These are phyloP conservation scores for Mesopsocus fuscifrons DNA, from an alignment of 2,888 invertebrate genomes.

Conservation along the genomic window DNA sequence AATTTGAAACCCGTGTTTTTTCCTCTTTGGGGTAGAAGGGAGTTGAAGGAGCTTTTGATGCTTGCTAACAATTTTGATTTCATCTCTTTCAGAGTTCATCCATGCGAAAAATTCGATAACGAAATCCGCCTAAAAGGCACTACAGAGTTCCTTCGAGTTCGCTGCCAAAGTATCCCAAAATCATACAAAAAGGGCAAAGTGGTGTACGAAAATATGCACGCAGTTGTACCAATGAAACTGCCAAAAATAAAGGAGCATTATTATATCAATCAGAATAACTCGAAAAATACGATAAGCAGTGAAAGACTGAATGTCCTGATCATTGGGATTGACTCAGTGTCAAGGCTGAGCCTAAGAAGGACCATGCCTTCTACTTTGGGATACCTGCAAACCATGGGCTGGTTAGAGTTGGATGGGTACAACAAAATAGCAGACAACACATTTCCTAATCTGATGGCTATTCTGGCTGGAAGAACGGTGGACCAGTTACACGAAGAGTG, in stretches of 20 bases:
- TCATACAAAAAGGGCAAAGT: conserved; percentile 18
- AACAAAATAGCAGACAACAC: conserved; percentile 73
- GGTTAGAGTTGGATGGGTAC: conserved; percentile 56
- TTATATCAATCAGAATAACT: conserved; percentile 18
- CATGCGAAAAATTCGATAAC: conserved; percentile 26
- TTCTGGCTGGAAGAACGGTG: conserved; percentile 43
- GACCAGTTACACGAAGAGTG: background rate
- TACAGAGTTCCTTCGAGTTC: conserved; percentile 30
- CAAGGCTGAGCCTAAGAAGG: conserved; percentile 53
- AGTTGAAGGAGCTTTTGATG: too few relatives aligned
- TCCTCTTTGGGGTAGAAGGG: too few relatives aligned
- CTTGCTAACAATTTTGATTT: too few relatives aligned
- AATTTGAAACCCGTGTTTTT: too few relatives aligned
- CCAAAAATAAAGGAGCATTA: conserved; percentile 29
- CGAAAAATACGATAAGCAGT: conserved; percentile 11
- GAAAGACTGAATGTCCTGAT: conserved; percentile 43
- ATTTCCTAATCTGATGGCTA: conserved; percentile 73
- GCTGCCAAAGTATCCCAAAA: conserved; percentile 24
- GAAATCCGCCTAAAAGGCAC: conserved; percentile 22
- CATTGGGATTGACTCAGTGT: conserved; percentile 72
- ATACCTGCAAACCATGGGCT: conserved; percentile 44
- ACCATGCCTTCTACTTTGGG: conserved; percentile 52
- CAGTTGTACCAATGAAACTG: conserved; percentile 32
- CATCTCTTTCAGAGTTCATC: too few relatives aligned
- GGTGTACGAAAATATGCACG: conserved; percentile 35